Evolutionary conservation across 2,888 invertebrate species (phyloP).

Genomic region (Abscondita cerata): DNA sequence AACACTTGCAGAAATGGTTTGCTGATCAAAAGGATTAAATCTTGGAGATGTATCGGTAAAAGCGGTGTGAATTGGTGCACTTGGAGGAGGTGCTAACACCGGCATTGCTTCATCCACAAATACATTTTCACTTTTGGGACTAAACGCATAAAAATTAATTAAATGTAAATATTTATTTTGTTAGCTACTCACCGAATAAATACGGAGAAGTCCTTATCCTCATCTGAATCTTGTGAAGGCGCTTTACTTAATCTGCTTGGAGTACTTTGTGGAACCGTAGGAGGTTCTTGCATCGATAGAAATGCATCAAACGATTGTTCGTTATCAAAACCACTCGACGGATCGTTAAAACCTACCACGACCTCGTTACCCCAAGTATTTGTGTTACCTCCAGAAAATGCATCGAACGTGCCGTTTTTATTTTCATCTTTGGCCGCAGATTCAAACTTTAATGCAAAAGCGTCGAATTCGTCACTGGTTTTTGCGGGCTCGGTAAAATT

Average conservation of each 20-base stretch:
- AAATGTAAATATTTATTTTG: not conserved
- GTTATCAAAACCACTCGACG: constrained; percentile 67
- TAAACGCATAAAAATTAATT: constrained; percentile 42
- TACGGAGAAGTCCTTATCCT: constrained; percentile 80
- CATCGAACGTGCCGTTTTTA: constrained; percentile 62
- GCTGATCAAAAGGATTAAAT: constrained; percentile 80
- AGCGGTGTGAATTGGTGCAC: constrained; percentile 61
- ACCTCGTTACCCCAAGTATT: constrained; percentile 55
- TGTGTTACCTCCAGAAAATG: constrained; percentile 58
- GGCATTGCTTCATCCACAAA: constrained; percentile 67
- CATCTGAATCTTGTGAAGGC: constrained; percentile 79
- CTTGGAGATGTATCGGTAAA: constrained; percentile 70
- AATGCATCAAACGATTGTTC: constrained; percentile 83
- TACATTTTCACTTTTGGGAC: constrained; percentile 63
- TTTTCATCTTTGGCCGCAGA: constrained; percentile 65
- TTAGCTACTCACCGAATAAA: constrained; percentile 69
- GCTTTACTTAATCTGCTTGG: constrained; percentile 67
- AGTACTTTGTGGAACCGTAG: constrained; percentile 69
- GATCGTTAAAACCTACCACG: constrained; percentile 51
- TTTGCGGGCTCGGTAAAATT: constrained; percentile 32
- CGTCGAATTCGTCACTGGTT: constrained; percentile 75
- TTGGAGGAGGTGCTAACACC: constrained; percentile 77
- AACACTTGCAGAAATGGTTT: constrained; percentile 57
- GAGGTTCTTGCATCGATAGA: constrained; percentile 80
- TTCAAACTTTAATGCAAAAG: constrained; percentile 89